Base-by-base conservation (phyloP, 2,113 vertebrate species). In the Polypterus bichir region DNA sequence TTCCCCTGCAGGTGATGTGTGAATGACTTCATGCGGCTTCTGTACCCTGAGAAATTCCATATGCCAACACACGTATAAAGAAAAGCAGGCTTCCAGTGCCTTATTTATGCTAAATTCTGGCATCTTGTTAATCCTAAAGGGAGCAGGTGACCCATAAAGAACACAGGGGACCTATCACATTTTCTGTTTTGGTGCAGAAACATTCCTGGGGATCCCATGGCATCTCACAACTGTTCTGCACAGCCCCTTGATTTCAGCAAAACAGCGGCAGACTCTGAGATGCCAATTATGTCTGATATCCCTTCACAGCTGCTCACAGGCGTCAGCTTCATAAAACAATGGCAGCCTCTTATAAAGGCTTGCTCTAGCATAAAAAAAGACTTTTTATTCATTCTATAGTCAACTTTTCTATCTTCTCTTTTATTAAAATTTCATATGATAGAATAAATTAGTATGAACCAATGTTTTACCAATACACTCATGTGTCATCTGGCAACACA, bases 221-320 rank as follows among this genome's bases (percentile, higher is more conserved):
- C 27, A 27, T 27, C 27, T 27, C 27, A 27, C 27, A 27, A 27
- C 27, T 27, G 27, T 27, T 27, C 27, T 27, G 27, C 27, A 27
- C 27, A 27, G 27, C 27, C 27, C 27, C 27, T 27, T 27, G 27
- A 27, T 27, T 27, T 27, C 27, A 1, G 27, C 27, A 27, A 27
- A 27, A 27, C 27, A 27, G 27, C 27, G 27, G 27, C 27, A 27
- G 27, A 27, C 27, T 27, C 27, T 27, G 27, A 27, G 27, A 9
- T 57, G 27, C 80, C 80, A 82, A 81, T 74, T 72, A 71, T 68
- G 71, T 68, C 65, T 71, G 73, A 81, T 80, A 78, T 80, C 76
- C 68, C 73, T 75, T 75, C 77, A 85, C 82, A 82, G 78, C 84
- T 88, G 83, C 74, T 76, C 74, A 73, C 79, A 79, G 76, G 65